Evolutionary conservation across 2,888 invertebrate genomes (phyloP).

Genomic region (Nomada fucata): DNA sequence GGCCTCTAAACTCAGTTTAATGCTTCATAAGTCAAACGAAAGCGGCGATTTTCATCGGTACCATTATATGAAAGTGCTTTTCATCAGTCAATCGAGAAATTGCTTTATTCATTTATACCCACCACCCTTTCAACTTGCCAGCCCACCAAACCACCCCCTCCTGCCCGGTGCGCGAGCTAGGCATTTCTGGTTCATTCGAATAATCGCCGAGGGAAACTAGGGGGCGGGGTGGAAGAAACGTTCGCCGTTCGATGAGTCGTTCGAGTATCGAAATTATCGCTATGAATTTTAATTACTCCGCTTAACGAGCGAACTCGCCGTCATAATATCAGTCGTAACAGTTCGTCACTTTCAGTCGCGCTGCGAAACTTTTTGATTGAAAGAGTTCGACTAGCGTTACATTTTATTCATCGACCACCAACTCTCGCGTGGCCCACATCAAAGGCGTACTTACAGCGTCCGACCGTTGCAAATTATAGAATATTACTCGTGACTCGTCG

Average conservation of each 20-base stretch:
- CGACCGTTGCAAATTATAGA: background rate
- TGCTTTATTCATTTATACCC: conserved; percentile 50
- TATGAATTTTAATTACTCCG: conserved; percentile 18
- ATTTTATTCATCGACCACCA: background rate
- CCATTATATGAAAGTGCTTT: conserved; percentile 56
- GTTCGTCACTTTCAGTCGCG: background rate
- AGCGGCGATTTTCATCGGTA: conserved; percentile 60
- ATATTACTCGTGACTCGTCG: background rate
- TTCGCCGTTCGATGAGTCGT: conserved; percentile 14
- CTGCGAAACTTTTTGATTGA: background rate
- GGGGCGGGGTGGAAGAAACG: background rate
- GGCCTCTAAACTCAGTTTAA: conserved; percentile 62
- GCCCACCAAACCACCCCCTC: background rate
- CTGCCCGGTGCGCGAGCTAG: background rate
- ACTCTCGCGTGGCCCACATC: background rate
- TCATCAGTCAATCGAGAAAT: conserved; percentile 62
- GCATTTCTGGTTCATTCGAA: conserved; percentile 41
- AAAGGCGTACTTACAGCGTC: too few species aligned
- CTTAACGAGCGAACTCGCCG: conserved; percentile 12
- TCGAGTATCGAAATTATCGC: conserved; percentile 4
- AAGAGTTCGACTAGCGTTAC: background rate
- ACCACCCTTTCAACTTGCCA: conserved; percentile 20
- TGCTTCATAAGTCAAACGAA: conserved; percentile 62
- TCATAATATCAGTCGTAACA: background rate
- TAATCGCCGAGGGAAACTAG: conserved; percentile 17